These are phyloP conservation scores for Dolichoris vasculosae DNA, from an alignment of 1,140 invertebrate genomes.

Conservation along the genomic window DNA sequence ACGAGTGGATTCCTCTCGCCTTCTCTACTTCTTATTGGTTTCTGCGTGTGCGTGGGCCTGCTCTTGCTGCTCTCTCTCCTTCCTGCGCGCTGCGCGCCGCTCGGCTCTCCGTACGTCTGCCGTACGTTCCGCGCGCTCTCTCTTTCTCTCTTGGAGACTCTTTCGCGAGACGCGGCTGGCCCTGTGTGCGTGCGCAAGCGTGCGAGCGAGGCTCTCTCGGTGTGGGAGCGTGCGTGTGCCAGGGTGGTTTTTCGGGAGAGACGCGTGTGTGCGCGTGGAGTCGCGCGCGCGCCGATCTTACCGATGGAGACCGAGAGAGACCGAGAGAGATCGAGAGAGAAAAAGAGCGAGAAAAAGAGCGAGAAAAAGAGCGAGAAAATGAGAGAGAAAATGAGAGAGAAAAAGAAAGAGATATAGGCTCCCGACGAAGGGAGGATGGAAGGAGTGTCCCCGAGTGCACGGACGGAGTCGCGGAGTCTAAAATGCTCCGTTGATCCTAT, in stretches of 20 bases:
- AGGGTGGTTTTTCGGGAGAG: conserved; percentile 42
- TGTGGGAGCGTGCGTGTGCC: not conserved
- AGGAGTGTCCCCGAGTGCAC: conserved; percentile 37
- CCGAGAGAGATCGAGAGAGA: conserved; percentile 6
- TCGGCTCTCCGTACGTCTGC: not conserved
- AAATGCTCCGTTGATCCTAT: not conserved
- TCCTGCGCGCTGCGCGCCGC: not conserved
- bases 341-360: not conserved
- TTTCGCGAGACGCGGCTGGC: not conserved
- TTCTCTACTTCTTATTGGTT: conserved; percentile 11
- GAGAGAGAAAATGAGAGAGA: not conserved
- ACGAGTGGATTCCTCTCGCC: not conserved
- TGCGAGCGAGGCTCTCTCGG: not conserved
- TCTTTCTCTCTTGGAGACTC: not conserved
- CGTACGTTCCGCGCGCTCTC: not conserved
- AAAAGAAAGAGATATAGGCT: not conserved
- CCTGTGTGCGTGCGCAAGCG: not conserved
- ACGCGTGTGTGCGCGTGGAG: not conserved
- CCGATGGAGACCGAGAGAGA: too few species aligned
- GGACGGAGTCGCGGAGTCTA: not conserved
- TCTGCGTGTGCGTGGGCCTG: conserved; percentile 18
- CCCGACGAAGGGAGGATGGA: conserved; percentile 36
- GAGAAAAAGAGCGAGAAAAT: conserved; percentile 1
- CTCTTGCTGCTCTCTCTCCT: not conserved
- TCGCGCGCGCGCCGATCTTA: not conserved